Evolutionary conservation across 1,140 invertebrate species (phyloP).

Genomic region (Heterodera schachtii): DNA sequence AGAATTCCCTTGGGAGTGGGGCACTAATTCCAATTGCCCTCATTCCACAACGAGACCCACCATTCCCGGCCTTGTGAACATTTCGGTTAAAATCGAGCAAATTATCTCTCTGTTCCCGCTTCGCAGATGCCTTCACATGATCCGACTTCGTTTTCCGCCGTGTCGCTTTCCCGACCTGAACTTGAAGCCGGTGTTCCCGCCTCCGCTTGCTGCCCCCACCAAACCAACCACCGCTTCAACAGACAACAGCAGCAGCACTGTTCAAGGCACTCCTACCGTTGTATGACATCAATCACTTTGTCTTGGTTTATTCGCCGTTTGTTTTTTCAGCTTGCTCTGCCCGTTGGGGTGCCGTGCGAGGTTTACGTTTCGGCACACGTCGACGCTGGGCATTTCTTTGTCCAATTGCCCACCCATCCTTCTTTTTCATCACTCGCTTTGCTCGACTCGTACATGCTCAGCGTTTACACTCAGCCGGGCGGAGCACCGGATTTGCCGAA

Average conservation of each 20-base stretch:
- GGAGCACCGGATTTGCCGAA: constrained; percentile 67
- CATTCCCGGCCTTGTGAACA: too few species aligned
- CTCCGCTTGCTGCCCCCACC: constrained; percentile 19
- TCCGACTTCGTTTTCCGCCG: constrained; percentile 60
- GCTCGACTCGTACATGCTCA: constrained; percentile 73
- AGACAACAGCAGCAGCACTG: neutral
- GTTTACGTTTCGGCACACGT: constrained; percentile 82
- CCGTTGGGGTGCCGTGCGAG: constrained; percentile 89
- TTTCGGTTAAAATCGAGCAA: too few species aligned
- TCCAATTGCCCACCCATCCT: constrained; percentile 90
- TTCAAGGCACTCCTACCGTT: constrained; percentile 18
- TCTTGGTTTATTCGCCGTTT: too few species aligned
- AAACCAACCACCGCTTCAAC: neutral
- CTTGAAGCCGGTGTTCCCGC: constrained; percentile 62
- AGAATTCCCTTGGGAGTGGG: too few species aligned
- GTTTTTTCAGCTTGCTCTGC: constrained; percentile 75
- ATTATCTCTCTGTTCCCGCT: too few species aligned
- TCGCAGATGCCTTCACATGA: constrained; percentile 59
- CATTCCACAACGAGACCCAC: too few species aligned
- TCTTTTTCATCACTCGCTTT: constrained; percentile 79
- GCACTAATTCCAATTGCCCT: too few species aligned
- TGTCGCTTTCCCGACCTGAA: constrained; percentile 63
- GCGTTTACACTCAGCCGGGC: constrained; percentile 68
- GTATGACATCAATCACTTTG: neutral
- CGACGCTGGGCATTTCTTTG: constrained; percentile 82